Evolutionary conservation across 2,113 vertebrate species (phyloP).

Genomic region (Brachyhypopomus gauderio): DNA sequence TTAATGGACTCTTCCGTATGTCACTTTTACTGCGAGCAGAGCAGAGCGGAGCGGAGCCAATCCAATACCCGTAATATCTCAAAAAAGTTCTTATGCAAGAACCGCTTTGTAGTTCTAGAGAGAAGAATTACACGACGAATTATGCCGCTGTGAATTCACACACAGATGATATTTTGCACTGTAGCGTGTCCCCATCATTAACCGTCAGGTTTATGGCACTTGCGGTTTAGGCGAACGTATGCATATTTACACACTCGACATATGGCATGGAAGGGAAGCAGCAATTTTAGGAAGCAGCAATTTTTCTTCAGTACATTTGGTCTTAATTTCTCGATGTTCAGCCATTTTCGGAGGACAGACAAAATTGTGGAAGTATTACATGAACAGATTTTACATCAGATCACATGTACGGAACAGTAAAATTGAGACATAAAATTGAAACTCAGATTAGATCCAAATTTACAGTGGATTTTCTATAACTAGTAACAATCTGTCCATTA

Average conservation of each 20-base stretch:
- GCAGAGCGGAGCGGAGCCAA: conserved; percentile 50
- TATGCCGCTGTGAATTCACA: background rate
- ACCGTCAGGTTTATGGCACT: no score
- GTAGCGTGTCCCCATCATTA: background rate
- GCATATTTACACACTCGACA: no score
- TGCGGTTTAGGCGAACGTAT: no score
- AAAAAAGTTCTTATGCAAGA: conserved; percentile 45
- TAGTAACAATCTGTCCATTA: background rate
- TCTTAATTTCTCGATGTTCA: no score
- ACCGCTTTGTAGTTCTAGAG: conserved; percentile 26
- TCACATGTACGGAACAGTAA: no score
- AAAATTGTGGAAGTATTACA: no score
- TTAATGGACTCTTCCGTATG: conserved; percentile 48
- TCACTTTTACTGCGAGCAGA: conserved; percentile 54
- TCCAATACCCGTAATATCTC: conserved; percentile 47
- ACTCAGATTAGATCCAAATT: background rate
- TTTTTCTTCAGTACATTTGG: no score
- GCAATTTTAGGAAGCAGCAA: no score
- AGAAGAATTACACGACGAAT: conserved; percentile 28
- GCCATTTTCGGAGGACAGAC: no score
- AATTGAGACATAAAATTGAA: no score
- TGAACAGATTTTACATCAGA: no score
- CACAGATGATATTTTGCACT: conserved; percentile 6
- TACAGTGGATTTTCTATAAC: background rate
- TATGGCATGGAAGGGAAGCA: no score